phyloP scores from a whole-genome alignment of 2,797 vertebrate genomes.

The Pelodytes ibericus region DNA sequence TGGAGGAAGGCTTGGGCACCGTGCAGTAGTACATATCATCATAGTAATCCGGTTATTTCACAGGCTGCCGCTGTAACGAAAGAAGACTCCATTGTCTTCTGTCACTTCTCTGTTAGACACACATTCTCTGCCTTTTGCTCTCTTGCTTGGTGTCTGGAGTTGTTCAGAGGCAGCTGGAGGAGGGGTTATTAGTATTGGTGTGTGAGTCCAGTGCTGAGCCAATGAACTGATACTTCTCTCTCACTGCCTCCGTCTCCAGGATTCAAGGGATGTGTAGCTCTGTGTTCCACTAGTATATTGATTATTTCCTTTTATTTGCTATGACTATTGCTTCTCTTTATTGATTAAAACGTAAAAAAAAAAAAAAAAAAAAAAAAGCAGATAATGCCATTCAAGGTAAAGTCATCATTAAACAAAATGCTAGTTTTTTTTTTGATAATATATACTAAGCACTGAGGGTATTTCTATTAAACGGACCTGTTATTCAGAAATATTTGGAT shows the following conservation, averaged over 20 bases:
- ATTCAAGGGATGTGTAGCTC: not conserved
- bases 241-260: conserved; percentile 38
- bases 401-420: too few species aligned
- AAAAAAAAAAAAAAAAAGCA: too few species aligned
- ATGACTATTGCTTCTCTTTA: too few species aligned
- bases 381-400: too few species aligned
- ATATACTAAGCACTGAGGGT: too few species aligned
- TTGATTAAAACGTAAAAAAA: too few species aligned
- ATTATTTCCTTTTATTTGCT: too few species aligned
- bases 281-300: not conserved
- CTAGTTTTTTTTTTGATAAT: too few species aligned
- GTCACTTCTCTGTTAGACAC: not conserved
- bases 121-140: conserved; percentile 11
- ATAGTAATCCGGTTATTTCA: not conserved
- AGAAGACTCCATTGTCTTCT: conserved; percentile 6
- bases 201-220: not conserved
- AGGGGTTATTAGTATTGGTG: not conserved
- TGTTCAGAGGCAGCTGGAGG: conserved; percentile 33
- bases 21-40: not conserved
- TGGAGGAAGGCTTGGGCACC: not conserved
- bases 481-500: too few species aligned
- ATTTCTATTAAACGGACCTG: too few species aligned
- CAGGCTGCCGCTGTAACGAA: not conserved
- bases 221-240: not conserved
- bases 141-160: conserved; percentile 28